phyloP scores from a whole-genome alignment of 2,113 vertebrate species.

The Melanotaenia duboulayi region DNA sequence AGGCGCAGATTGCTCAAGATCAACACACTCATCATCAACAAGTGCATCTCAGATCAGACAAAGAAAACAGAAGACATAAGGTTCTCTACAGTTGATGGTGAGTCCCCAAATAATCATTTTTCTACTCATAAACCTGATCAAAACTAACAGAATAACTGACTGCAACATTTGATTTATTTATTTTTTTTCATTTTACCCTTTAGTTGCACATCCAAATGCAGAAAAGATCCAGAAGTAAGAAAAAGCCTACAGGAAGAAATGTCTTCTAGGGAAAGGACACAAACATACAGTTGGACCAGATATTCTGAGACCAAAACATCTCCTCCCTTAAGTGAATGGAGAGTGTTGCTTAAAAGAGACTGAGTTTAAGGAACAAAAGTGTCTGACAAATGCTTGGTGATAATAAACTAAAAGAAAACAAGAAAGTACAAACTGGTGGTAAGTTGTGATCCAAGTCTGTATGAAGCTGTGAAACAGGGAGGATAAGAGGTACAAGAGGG shows the following conservation, averaged over 20 bases:
- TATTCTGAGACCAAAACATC: constrained; percentile 39
- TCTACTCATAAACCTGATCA: neutral
- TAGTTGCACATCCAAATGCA: constrained; percentile 13
- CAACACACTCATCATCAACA: constrained; percentile 43
- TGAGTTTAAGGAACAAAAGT: no score
- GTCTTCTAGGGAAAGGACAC: constrained; percentile 83
- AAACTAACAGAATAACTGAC: neutral
- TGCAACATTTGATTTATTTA: neutral
- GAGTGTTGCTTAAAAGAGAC: neutral
- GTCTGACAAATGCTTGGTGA: neutral
- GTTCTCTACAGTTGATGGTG: constrained; percentile 52
- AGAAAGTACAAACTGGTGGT: neutral
- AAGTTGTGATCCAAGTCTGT: neutral
- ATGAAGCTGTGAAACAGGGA: constrained; percentile 3
- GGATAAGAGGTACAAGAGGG: constrained; percentile 9
- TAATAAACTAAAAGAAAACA: neutral
- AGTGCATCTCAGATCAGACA: constrained; percentile 54
- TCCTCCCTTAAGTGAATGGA: constrained; percentile 13
- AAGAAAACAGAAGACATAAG: constrained; percentile 44
- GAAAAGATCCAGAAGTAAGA: constrained; percentile 42
- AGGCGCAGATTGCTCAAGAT: constrained; percentile 64
- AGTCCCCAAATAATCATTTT: neutral
- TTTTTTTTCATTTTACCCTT: constrained; percentile 4
- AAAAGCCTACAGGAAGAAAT: constrained; percentile 67
- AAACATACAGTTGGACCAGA: constrained; percentile 72